Evolutionary conservation across 1,140 invertebrate genomes (phyloP).

Genomic region (Drosophila yakuba): DNA sequence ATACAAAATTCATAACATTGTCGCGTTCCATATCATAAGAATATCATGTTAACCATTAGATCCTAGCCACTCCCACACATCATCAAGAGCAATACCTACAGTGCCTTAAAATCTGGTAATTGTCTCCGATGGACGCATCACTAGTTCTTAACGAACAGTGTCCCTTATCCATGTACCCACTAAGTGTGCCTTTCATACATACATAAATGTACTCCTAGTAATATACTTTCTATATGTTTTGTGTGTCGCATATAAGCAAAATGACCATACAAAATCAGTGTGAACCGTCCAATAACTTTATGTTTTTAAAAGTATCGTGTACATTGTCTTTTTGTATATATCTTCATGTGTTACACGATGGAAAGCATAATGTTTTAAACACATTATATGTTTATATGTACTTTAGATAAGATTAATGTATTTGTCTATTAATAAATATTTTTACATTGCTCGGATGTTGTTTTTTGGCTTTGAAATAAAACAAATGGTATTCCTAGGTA

Average conservation of each 20-base stretch:
- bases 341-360: constrained; percentile 48
- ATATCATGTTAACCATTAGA: constrained; percentile 6
- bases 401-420: constrained; percentile 23
- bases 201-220: constrained; percentile 20
- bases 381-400: constrained; percentile 39
- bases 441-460: constrained; percentile 1
- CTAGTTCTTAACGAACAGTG: constrained; percentile 20
- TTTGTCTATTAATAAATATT: constrained; percentile 36
- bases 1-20: constrained; percentile 1
- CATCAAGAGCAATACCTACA: constrained; percentile 49
- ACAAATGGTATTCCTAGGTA: too few relatives aligned
- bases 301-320: constrained; percentile 69
- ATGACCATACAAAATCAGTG: constrained; percentile 77
- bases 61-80: constrained; percentile 26
- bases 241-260: constrained; percentile 69
- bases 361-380: constrained; percentile 60
- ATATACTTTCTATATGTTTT: constrained; percentile 52
- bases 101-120: constrained; percentile 44
- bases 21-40: constrained; percentile 3
- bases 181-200: constrained; percentile 40
- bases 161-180: constrained; percentile 9
- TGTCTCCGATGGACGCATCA: constrained; percentile 17
- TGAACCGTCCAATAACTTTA: constrained; percentile 80
- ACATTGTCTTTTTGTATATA: constrained; percentile 49
- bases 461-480: neutral